Evolutionary conservation across 2,888 invertebrate species (phyloP).

Genomic region (Syrphus vitripennis): DNA sequence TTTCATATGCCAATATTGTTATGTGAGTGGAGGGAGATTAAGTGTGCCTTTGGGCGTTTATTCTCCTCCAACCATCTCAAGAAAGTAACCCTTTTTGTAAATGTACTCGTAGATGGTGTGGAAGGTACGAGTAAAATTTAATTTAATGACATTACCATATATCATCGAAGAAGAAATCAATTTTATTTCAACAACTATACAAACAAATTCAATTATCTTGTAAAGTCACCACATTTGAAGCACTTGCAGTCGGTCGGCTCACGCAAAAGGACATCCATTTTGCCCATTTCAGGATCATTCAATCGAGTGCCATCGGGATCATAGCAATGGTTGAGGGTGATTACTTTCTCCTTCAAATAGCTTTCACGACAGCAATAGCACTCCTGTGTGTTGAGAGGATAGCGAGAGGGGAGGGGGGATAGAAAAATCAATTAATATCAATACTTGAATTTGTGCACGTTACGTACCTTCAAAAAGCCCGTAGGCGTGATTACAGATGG

Average conservation of each 20-base stretch:
- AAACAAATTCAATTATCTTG: slow-evolving; percentile 83
- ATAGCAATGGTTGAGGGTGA: slow-evolving; percentile 92
- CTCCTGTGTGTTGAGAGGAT: slow-evolving; percentile 82
- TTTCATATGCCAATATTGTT: slow-evolving; percentile 46
- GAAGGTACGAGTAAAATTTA: slow-evolving; percentile 36
- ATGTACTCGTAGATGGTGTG: background rate
- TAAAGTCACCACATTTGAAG: slow-evolving; percentile 93
- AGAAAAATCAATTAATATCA: background rate
- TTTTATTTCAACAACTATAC: slow-evolving; percentile 53
- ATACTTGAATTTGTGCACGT: background rate
- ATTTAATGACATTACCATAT: slow-evolving; percentile 52
- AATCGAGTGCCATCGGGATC: slow-evolving; percentile 92
- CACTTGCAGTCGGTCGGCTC: slow-evolving; percentile 96
- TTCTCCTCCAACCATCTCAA: background rate
- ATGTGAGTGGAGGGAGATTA: slow-evolving; percentile 11
- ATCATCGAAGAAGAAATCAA: slow-evolving; percentile 40
- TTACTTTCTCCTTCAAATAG: slow-evolving; percentile 89
- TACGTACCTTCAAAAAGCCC: slow-evolving; percentile 88
- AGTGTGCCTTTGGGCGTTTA: slow-evolving; percentile 54
- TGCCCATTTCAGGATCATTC: slow-evolving; percentile 85
- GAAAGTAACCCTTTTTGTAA: background rate
- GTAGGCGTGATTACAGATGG: slow-evolving; percentile 94
- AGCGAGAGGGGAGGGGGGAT: background rate
- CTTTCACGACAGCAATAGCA: slow-evolving; percentile 96
- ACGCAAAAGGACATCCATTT: slow-evolving; percentile 91